phyloP scores from a whole-genome alignment of 2,797 vertebrate species.

The Yasuhikotakia modesta region DNA sequence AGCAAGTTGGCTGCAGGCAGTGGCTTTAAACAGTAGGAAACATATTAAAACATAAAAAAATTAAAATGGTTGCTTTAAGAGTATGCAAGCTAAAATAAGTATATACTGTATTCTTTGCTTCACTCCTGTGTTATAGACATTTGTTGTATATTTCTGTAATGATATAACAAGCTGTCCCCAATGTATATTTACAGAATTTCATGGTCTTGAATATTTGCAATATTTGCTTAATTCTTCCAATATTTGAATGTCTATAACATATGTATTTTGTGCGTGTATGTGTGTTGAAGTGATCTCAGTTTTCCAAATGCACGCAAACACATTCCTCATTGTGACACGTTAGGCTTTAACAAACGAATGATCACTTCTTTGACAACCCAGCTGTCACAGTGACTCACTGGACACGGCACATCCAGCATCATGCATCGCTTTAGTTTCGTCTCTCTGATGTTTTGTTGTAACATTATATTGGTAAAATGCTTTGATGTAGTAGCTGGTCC shows the following conservation, averaged over 20 bases:
- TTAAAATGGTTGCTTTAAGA: background rate
- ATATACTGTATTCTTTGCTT: no score
- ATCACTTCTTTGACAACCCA: conserved; percentile 28
- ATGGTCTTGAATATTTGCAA: no score
- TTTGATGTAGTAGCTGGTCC: conserved; percentile 17
- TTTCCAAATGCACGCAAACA: background rate
- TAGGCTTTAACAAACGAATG: conserved; percentile 27
- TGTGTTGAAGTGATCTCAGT: background rate
- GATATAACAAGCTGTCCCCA: background rate
- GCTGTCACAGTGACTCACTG: conserved; percentile 2
- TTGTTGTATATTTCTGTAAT: no score
- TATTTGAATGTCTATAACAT: no score
- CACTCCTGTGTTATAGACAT: no score
- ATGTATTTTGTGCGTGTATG: no score
- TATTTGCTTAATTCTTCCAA: no score
- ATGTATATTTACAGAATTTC: background rate
- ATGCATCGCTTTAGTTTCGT: conserved; percentile 1
- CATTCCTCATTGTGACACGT: conserved; percentile 1
- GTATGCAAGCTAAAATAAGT: background rate
- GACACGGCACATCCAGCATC: background rate
- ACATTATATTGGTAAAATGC: conserved; percentile 9
- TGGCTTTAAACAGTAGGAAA: background rate
- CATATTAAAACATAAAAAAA: background rate
- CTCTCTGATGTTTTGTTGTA: conserved; percentile 8
- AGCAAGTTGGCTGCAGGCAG: background rate